These are phyloP conservation scores for Mesembrinibis cayennensis DNA, from an alignment of 2,113 vertebrate species.

Conservation along the genomic window DNA sequence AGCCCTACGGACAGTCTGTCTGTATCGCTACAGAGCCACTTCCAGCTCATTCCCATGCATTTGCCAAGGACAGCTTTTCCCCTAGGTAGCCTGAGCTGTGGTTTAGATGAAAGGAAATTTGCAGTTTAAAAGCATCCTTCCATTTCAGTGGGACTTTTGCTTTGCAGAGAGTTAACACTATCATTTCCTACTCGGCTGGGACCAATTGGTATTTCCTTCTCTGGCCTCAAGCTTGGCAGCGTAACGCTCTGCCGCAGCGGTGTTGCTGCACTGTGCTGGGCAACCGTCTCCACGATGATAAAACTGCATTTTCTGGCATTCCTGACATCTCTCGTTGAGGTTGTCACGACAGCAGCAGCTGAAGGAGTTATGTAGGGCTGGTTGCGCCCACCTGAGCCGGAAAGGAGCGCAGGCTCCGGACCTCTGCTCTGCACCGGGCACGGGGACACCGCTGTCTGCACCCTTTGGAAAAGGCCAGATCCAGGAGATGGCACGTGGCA, in stretches of 20 bases:
- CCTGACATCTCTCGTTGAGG: background rate
- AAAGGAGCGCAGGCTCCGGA: background rate
- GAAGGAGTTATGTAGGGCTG: background rate
- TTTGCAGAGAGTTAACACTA: background rate
- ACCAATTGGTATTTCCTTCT: background rate
- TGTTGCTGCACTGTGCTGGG: background rate
- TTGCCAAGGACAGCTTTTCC: constrained; percentile 6
- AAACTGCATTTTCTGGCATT: background rate
- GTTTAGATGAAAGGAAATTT: constrained; percentile 9
- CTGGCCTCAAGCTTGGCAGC: background rate
- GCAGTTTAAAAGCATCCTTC: constrained; percentile 15
- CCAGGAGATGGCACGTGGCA: background rate
- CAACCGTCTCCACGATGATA: background rate
- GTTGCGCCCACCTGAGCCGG: background rate
- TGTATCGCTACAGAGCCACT: background rate
- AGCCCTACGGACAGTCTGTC: background rate
- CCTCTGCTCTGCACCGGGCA: background rate
- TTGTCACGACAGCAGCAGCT: background rate
- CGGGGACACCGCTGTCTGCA: background rate
- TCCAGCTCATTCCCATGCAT: background rate
- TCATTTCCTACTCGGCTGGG: background rate
- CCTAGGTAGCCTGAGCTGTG: background rate
- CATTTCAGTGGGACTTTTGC: background rate
- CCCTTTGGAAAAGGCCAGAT: background rate
- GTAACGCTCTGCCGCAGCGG: background rate